These are phyloP conservation scores for Tenthredo notha DNA, from an alignment of 2,888 invertebrate genomes.

Conservation along the genomic window DNA sequence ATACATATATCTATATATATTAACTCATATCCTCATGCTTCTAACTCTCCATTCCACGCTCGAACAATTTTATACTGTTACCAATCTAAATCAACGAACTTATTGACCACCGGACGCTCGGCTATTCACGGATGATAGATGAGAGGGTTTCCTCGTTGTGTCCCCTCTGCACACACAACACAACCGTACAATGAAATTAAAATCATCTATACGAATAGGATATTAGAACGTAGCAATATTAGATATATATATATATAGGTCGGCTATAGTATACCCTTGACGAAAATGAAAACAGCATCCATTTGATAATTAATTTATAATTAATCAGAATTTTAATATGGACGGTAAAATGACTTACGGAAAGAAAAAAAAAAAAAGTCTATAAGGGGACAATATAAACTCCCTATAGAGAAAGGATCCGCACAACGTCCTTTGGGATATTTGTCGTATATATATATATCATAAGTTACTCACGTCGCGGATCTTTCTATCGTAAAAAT, in stretches of 20 bases:
- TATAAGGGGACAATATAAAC: neutral
- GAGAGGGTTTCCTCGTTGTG: neutral
- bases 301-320: neutral
- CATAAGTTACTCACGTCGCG: slow-evolving; percentile 29
- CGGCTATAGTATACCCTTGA: neutral
- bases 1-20: neutral
- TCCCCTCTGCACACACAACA: neutral
- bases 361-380: too few species aligned
- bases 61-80: slow-evolving; percentile 20
- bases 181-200: slow-evolving; percentile 23
- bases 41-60: slow-evolving; percentile 36
- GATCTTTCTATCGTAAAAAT: slow-evolving; percentile 8
- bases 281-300: neutral
- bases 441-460: slow-evolving; percentile 36
- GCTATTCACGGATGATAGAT: slow-evolving; percentile 41
- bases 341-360: neutral
- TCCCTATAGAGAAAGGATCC: neutral
- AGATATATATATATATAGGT: too few species aligned
- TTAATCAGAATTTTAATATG: neutral
- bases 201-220: neutral
- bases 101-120: slow-evolving; percentile 15
- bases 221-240: neutral
- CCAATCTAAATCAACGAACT: slow-evolving; percentile 29
- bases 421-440: neutral
- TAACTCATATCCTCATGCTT: neutral